Evolutionary conservation across 2,113 vertebrate genomes (phyloP), one percentile per base, ranked within the genome.

Genomic region (Gallinago jamesoni): DNA sequence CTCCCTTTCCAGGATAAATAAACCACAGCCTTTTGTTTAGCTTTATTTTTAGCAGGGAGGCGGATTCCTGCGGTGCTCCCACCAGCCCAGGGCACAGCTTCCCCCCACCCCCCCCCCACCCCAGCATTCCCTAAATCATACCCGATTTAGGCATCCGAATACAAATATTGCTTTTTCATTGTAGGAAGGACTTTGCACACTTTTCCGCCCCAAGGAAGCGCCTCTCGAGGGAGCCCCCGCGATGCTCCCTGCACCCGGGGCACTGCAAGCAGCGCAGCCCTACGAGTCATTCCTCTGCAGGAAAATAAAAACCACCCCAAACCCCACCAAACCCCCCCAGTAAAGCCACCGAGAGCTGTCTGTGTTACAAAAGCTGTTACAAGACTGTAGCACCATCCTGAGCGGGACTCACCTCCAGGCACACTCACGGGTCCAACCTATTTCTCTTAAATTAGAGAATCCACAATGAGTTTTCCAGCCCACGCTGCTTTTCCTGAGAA

Each of bases 1-100:
- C 48, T 95, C 63, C 59, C 63, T 57, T 57, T 69, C 69, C 90
- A 91, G 78, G 78, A 81, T 90, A 95, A 92, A 94, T 59, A 96
- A 94, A 93, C 85, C n/a, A n/a, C n/a, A n/a, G n/a, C n/a, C n/a
- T n/a, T n/a, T n/a, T n/a, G n/a, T n/a, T n/a, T n/a, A n/a, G n/a
- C 6, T 6, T 84, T 91, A 93, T 93, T 93, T 95, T 93, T 70
- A 84, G 90, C 80, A 56, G 77, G 0, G 0, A 8, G 87, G 62
- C 6, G 0, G 90, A 68, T 94, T 84, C 80, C 10, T 2, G 68
- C 74, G 24, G 64, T 0, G 4, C 48, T 94, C 92, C 84, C 84
- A 89, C 0, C 4, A 92, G 87, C 56, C 25, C 37, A 1, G 83
- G 78, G 33, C 68, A 66, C 0, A 0, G 81, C 53, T 91, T n/a